Percentiles rank a stretch among this genome's conserved stretches.
Evolutionary conservation across 2,797 vertebrate genomes (phyloP).

Genomic region (Lacerta bilineata): DNA sequence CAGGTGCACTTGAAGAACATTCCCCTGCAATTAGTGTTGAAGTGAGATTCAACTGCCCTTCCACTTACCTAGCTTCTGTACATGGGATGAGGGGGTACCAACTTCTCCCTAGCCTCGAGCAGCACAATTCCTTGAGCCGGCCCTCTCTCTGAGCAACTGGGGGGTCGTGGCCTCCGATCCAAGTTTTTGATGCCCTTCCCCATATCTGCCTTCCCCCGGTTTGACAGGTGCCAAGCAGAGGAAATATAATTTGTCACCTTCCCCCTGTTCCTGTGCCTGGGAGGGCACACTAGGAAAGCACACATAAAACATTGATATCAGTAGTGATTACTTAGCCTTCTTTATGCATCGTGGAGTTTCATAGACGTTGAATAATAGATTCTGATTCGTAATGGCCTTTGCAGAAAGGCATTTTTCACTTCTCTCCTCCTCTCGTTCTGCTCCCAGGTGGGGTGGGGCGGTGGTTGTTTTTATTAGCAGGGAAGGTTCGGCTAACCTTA

Average conservation of each 20-base stretch:
- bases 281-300: constrained; percentile 55
- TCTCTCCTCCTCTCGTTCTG: constrained; percentile 45
- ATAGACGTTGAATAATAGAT: constrained; percentile 64
- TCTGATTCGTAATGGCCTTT: constrained; percentile 53
- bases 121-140: neutral
- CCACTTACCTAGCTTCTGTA: too few species aligned
- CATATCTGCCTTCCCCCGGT: constrained; percentile 42
- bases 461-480: neutral
- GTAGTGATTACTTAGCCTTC: constrained; percentile 66
- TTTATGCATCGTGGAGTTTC: constrained; percentile 66
- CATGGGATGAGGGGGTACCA: too few species aligned
- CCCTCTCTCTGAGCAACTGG: too few species aligned
- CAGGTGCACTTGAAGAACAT: too few species aligned
- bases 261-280: constrained; percentile 38
- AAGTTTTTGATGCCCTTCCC: constrained; percentile 46
- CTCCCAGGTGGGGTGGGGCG: neutral
- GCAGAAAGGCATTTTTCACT: constrained; percentile 52
- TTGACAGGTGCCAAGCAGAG: constrained; percentile 56
- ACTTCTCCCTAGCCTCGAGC: neutral
- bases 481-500: neutral
- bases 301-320: constrained; percentile 62
- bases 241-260: constrained; percentile 71
- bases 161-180: neutral
- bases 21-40: too few species aligned
- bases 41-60: too few species aligned